Percentiles rank a stretch among this genome's conserved stretches.
Conservation (phyloP, 2,888 invertebrate genomes). For the Calameuta idolon region DNA sequence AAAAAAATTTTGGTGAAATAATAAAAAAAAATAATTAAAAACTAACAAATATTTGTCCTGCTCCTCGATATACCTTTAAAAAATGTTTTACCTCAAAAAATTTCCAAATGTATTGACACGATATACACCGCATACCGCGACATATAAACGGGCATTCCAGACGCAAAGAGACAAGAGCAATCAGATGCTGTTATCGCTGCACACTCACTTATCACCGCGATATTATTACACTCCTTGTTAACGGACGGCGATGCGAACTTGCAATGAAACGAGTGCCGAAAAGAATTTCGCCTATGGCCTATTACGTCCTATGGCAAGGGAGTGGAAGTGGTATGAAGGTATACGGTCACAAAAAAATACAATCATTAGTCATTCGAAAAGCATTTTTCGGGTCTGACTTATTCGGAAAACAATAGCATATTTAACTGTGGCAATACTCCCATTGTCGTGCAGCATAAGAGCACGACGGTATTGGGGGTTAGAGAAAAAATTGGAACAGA, state of each 20-base stretch:
- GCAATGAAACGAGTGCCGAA: slow-evolving; percentile 24
- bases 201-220: background rate
- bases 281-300: slow-evolving; percentile 32
- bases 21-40: background rate
- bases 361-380: slow-evolving; percentile 40
- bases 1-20: background rate
- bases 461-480: background rate
- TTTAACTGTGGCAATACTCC: slow-evolving; percentile 33
- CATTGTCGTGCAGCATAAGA: slow-evolving; percentile 22
- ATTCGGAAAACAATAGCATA: slow-evolving; percentile 45
- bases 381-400: slow-evolving; percentile 39
- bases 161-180: slow-evolving; percentile 14
- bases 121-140: slow-evolving; percentile 31
- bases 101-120: slow-evolving; percentile 31
- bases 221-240: background rate
- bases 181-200: background rate
- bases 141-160: slow-evolving; percentile 26
- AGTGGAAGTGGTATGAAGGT: slow-evolving; percentile 10
- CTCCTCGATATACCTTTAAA: background rate
- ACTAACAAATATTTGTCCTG: background rate
- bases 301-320: slow-evolving; percentile 11
- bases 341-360: slow-evolving; percentile 24
- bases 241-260: slow-evolving; percentile 10
- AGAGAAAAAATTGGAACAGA: background rate
- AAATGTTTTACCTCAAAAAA: slow-evolving; percentile 33